Conservation (phyloP, 64 coral and sea anemone species). For the Stichodactyla mertensii region DNA sequence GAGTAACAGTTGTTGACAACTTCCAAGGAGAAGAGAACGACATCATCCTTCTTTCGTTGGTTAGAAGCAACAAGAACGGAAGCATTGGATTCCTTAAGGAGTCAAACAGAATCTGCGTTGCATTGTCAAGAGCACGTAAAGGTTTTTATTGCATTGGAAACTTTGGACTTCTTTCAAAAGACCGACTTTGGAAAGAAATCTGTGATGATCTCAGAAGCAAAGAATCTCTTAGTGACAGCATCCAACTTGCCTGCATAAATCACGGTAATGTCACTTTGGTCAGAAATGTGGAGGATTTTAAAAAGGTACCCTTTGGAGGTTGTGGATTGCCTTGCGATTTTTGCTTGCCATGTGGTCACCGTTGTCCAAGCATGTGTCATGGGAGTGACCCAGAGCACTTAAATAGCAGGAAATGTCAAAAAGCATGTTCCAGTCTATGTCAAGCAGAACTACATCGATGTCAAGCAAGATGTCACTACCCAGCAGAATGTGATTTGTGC, state of each 20-base stretch:
- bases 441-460: not conserved
- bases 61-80: conserved; percentile 56
- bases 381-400: not conserved
- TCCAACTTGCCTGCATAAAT: conserved; percentile 41
- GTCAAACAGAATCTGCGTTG: conserved; percentile 54
- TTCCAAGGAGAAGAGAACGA: conserved; percentile 83
- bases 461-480: not conserved
- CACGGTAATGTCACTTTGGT: conserved; percentile 41
- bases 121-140: conserved; percentile 39
- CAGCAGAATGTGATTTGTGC: not conserved
- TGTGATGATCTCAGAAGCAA: conserved; percentile 5
- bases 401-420: not conserved
- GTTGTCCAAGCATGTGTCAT: conserved; percentile 15
- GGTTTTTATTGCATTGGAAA: conserved; percentile 53
- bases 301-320: conserved; percentile 27
- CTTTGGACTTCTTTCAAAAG: conserved; percentile 17
- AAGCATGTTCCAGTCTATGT: not conserved
- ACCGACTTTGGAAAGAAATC: conserved; percentile 26
- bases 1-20: conserved; percentile 72
- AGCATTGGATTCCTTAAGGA: conserved; percentile 68
- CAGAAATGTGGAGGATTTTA: conserved; percentile 24
- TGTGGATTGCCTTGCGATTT: conserved; percentile 25
- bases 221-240: not conserved
- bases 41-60: conserved; percentile 80
- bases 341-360: conserved; percentile 32